phyloP scores from a whole-genome alignment of 2,797 vertebrate genomes.

The Enteromius viviparus region DNA sequence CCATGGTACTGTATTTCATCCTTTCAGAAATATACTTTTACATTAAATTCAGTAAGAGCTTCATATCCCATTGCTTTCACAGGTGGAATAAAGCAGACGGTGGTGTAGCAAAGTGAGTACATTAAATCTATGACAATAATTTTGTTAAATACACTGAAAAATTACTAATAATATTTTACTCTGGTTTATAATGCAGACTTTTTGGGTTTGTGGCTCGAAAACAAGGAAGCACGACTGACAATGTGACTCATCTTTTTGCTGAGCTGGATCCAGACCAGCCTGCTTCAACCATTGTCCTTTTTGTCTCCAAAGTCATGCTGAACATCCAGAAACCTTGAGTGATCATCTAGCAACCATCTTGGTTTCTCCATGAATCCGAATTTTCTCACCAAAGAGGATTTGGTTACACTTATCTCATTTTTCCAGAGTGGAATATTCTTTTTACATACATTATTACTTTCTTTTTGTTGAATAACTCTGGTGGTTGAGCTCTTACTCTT shows the following conservation, averaged over 20 bases:
- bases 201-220: constrained; percentile 97
- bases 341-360: constrained; percentile 48
- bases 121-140: not conserved
- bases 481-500: constrained; percentile 61
- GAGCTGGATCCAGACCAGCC: constrained; percentile 94
- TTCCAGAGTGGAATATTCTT: constrained; percentile 54
- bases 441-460: constrained; percentile 37
- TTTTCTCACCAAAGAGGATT: constrained; percentile 42
- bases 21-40: not conserved
- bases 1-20: not conserved
- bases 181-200: constrained; percentile 74
- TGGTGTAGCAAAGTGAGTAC: constrained; percentile 87
- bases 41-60: not conserved
- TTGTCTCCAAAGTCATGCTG: constrained; percentile 91
- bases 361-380: constrained; percentile 56
- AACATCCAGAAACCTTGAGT: constrained; percentile 72
- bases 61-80: not conserved
- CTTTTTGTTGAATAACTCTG: constrained; percentile 30
- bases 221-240: constrained; percentile 98
- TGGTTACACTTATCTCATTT: constrained; percentile 55
- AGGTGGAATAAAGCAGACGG: constrained; percentile 92
- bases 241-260: constrained; percentile 97
- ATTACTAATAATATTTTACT: constrained; percentile 8
- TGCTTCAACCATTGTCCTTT: constrained; percentile 91
- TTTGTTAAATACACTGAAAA: not conserved